Conservation (phyloP, 2,797 vertebrate genomes). For the Oreonectes daqikongensis region DNA sequence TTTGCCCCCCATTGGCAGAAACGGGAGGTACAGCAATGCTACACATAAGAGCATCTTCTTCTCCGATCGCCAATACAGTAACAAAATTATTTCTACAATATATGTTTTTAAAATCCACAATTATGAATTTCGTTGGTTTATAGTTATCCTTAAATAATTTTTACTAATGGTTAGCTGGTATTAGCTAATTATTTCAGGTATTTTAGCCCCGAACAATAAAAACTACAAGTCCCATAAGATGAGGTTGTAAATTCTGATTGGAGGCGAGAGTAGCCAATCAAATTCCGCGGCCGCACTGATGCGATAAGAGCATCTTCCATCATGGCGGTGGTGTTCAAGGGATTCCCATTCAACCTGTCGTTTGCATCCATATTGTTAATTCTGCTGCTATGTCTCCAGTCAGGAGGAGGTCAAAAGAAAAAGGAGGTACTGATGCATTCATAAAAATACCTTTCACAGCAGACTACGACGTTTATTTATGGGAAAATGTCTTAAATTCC, state of each 20-base stretch:
- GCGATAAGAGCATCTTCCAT: conserved; percentile 72
- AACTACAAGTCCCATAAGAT: conserved; percentile 73
- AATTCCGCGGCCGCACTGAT: conserved; percentile 58
- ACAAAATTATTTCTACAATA: background rate
- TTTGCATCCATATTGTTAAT: conserved; percentile 64
- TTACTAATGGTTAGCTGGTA: background rate
- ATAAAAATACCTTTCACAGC: background rate
- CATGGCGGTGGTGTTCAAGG: conserved; percentile 59
- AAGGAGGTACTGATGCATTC: conserved; percentile 74
- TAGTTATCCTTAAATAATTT: background rate
- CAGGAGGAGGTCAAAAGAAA: conserved; percentile 80
- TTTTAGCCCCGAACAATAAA: conserved; percentile 22
- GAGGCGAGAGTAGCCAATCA: conserved; percentile 66
- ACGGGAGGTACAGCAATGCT: conserved; percentile 28
- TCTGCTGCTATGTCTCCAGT: conserved; percentile 70
- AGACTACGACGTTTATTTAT: background rate
- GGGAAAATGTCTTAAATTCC: background rate
- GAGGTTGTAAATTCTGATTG: conserved; percentile 59
- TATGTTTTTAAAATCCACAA: background rate
- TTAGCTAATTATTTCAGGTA: background rate
- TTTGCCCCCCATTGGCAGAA: conserved; percentile 28
- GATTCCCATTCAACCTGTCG: conserved; percentile 60
- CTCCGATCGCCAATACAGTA: background rate
- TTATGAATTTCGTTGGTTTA: background rate
- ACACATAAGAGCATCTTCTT: background rate